Evolutionary conservation across 2,888 invertebrate genomes (phyloP).

Genomic region (Folsomia manolachei): DNA sequence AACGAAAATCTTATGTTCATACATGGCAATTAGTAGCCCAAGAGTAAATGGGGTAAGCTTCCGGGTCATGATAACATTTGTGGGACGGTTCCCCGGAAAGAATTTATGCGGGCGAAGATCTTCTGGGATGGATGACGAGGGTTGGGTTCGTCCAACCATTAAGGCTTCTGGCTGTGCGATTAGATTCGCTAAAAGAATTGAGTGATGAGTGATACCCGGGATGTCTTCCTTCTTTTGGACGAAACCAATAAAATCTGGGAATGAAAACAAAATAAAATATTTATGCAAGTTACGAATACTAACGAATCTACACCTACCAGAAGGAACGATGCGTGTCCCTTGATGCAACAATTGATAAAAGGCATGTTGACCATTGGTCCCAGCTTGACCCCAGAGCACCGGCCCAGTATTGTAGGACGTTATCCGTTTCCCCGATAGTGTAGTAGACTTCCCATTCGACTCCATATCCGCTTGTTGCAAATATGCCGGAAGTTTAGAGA

Average conservation of each 20-base stretch:
- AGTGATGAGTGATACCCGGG: slow-evolving; percentile 46
- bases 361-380: slow-evolving; percentile 99
- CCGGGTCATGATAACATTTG: slow-evolving; percentile 91
- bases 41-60: slow-evolving; percentile 89
- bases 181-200: slow-evolving; percentile 89
- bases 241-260: slow-evolving; percentile 47
- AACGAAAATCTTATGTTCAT: slow-evolving; percentile 98
- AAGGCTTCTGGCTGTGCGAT: slow-evolving; percentile 98
- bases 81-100: slow-evolving; percentile 94
- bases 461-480: slow-evolving; percentile 99
- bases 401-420: slow-evolving; percentile 60
- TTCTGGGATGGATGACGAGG: slow-evolving; percentile 52
- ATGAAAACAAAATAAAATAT: neutral
- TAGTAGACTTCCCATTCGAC: slow-evolving; percentile 87
- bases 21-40: slow-evolving; percentile 90
- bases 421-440: slow-evolving; percentile 37
- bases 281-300: slow-evolving; percentile 6
- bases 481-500: slow-evolving; percentile 98
- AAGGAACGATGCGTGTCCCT: slow-evolving; percentile 55
- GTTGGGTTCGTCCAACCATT: slow-evolving; percentile 72
- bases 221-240: slow-evolving; percentile 47
- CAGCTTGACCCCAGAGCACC: slow-evolving; percentile 96
- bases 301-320: slow-evolving; percentile 20
- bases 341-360: slow-evolving; percentile 99
- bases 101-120: slow-evolving; percentile 92